Conservation (phyloP, 2,113 vertebrate genomes). For the Cygnus buccinator region DNA sequence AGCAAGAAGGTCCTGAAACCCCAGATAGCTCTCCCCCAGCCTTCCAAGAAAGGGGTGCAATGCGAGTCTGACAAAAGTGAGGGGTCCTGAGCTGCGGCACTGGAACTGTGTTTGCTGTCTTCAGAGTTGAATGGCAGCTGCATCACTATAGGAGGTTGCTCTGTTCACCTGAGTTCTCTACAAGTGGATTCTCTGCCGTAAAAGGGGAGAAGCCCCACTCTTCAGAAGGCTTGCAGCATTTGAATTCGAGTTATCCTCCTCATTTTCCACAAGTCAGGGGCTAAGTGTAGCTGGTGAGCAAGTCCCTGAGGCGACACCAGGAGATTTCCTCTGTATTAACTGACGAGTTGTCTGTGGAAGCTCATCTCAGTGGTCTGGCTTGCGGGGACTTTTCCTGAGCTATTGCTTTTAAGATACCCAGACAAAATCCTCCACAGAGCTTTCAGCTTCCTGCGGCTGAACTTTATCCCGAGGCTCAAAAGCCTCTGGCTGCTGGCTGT, state of each 20-base stretch:
- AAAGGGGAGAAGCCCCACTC: neutral
- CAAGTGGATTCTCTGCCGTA: neutral
- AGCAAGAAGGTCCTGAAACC: neutral
- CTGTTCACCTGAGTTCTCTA: neutral
- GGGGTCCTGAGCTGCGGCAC: neutral
- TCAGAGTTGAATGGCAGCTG: neutral
- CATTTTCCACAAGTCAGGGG: fast-evolving
- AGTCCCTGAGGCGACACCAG: neutral
- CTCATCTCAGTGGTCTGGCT: neutral
- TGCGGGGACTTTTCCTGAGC: neutral
- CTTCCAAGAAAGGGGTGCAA: neutral
- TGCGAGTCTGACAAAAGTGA: neutral
- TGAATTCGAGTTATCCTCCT: neutral
- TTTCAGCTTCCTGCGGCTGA: neutral
- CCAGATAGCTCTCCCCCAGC: neutral
- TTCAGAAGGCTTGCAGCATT: neutral
- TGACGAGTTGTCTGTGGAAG: neutral
- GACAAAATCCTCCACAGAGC: neutral
- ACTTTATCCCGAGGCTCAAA: neutral
- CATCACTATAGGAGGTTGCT: neutral
- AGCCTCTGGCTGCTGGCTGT: neutral
- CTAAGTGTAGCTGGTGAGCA: neutral
- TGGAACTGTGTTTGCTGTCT: neutral
- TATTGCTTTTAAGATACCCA: neutral
- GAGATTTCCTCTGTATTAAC: neutral